Percentiles rank a stretch among this genome's conserved stretches.
Evolutionary conservation across 2,888 invertebrate genomes (phyloP).

Genomic region (Amphimallon solstitiale): DNA sequence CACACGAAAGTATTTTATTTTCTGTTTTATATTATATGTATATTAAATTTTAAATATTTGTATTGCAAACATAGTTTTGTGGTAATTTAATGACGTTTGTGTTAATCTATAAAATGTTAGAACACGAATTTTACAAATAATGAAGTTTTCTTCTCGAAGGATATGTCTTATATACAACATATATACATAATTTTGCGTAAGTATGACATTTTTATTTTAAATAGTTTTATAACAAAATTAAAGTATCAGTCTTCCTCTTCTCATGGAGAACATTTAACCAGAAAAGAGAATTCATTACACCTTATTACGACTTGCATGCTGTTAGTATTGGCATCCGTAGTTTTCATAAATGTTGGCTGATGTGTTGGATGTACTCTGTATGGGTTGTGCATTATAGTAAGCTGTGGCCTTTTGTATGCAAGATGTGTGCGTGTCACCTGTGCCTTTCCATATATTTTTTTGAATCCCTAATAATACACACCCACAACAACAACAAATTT

Average conservation of each 20-base stretch:
- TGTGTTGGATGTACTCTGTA: conserved; percentile 7
- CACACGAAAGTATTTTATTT: too few relatives aligned
- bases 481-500: background rate
- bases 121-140: too few relatives aligned
- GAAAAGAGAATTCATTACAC: conserved; percentile 17
- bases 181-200: too few relatives aligned
- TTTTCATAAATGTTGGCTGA: conserved; percentile 20
- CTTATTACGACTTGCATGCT: conserved; percentile 16
- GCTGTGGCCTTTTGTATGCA: conserved; percentile 29
- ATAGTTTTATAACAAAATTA: too few relatives aligned
- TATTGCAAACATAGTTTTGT: too few relatives aligned
- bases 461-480: conserved; percentile 6
- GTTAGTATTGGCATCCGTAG: conserved; percentile 20
- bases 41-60: too few relatives aligned
- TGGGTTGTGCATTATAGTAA: conserved; percentile 1
- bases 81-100: too few relatives aligned
- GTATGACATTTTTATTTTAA: too few relatives aligned
- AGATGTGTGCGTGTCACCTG: conserved; percentile 11
- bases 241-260: background rate
- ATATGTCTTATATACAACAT: too few relatives aligned
- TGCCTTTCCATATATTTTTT: background rate
- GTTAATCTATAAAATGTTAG: too few relatives aligned
- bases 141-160: too few relatives aligned
- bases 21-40: too few relatives aligned
- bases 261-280: background rate